Evolutionary conservation across 1,140 invertebrate genomes (phyloP), one percentile per base, ranked within the genome.

Genomic region (Asbolus verrucosus): DNA sequence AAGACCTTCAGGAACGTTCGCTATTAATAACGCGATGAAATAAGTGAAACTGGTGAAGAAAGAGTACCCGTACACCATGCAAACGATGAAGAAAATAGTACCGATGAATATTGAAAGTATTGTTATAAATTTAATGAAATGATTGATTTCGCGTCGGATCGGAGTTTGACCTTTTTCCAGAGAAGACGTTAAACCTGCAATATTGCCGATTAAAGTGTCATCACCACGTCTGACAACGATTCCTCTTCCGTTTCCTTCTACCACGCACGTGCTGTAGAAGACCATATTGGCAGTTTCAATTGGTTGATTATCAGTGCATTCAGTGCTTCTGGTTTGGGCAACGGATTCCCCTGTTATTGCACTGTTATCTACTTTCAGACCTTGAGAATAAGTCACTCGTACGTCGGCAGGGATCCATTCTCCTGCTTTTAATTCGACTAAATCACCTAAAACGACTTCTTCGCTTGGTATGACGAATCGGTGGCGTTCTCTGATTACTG

Each of bases 11-110:
- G 92, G 92, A 2, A 94, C 91, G 79, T 94, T 93, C 11, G 92
- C 92, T 0, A 94, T 90, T 75, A 94, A 91, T 75, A 93, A 91
- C 9, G 90, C 92, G 79, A 94, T 94, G n/a, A 93, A 85, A 81
- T 94, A 93, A 50, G 94, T 87, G 59, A 92, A 87, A 21, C 91
- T 88, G 73, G 91, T 88, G 6, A 94, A 79, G 85, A 88, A 91
- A 71, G 85, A 79, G 81, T 94, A 93, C 4, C 88, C 84, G 6
- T 87, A 69, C 8, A 86, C 84, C 67, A 93, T 82, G n/a, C 91
- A 85, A 74, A 91, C 86, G 27, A 89, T 76, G 81, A 93, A 93
- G 81, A 93, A 92, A 0, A 84, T 79, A 0, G 90, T 80, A 14
- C 92, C 92, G 15, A 93, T 81, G 68, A 89, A 87, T 11, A 92